phyloP scores from a whole-genome alignment of 2,797 vertebrate species.

The Erethizon dorsatum region DNA sequence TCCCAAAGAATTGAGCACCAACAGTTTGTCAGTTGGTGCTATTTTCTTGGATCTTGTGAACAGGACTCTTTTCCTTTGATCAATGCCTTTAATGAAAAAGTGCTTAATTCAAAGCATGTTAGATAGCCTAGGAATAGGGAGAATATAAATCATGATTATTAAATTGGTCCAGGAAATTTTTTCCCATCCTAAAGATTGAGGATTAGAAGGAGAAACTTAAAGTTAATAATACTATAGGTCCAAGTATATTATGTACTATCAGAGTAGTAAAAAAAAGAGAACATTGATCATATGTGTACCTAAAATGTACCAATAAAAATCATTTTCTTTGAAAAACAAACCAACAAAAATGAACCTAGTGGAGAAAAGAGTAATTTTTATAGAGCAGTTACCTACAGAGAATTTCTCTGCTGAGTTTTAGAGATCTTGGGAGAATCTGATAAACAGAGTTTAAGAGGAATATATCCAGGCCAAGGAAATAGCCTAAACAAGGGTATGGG shows the following conservation, averaged over 20 bases:
- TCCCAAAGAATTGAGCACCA: neutral
- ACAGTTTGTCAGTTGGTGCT: neutral
- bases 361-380: conserved; percentile 45
- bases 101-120: conserved; percentile 23
- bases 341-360: neutral
- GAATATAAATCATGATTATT: conserved; percentile 13
- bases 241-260: neutral
- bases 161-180: neutral
- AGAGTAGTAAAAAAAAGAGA: neutral
- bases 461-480: neutral
- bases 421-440: neutral
- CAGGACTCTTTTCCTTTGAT: neutral
- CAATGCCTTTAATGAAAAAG: neutral
- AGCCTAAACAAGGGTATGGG: neutral
- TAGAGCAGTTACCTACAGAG: neutral
- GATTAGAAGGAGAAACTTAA: neutral
- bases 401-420: conserved; percentile 27
- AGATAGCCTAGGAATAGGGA: neutral
- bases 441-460: neutral
- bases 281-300: neutral
- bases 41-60: neutral
- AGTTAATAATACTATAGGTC: neutral
- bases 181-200: neutral
- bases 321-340: neutral
- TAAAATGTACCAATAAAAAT: neutral